phyloP scores from a whole-genome alignment of 2,888 invertebrate species.

The Oligia latruncula region DNA sequence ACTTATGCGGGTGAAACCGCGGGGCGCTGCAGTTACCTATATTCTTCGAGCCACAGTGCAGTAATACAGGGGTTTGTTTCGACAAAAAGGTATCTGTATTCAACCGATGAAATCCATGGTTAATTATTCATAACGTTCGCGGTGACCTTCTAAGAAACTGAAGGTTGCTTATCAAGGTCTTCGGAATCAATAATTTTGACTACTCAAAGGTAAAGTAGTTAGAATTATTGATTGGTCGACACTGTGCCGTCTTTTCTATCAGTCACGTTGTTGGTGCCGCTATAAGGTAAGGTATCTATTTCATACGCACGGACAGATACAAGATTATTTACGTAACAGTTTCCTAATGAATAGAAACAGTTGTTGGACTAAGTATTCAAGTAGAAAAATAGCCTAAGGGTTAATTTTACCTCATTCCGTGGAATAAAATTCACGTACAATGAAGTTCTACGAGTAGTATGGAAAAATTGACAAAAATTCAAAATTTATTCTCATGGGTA shows the following conservation, averaged over 20 bases:
- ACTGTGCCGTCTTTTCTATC: conserved; percentile 3
- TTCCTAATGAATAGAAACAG: neutral
- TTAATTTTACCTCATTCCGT: neutral
- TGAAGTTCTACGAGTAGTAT: neutral
- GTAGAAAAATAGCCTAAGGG: neutral
- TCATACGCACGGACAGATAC: neutral
- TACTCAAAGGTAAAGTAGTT: neutral
- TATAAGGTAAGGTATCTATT: conserved; percentile 1
- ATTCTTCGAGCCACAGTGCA: neutral
- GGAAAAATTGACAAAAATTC: neutral
- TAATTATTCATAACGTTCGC: conserved; percentile 8
- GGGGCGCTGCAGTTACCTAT: too few species aligned
- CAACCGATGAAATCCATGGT: conserved; percentile 1
- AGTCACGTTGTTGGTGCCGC: neutral
- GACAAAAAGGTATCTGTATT: neutral
- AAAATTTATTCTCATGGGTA: neutral
- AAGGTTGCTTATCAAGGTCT: conserved; percentile 24
- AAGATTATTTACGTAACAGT: neutral
- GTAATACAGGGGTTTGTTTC: neutral
- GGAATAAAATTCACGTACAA: neutral
- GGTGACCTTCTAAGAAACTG: conserved; percentile 33
- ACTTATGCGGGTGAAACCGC: too few species aligned
- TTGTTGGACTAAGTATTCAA: neutral
- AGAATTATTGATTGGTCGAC: conserved; percentile 54
- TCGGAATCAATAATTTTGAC: conserved; percentile 10